A percentile compares a stretch with the other conserved stretches of the same genome.
phyloP scores from a whole-genome alignment of 2,888 invertebrate species.

The Dioctria linearis region DNA sequence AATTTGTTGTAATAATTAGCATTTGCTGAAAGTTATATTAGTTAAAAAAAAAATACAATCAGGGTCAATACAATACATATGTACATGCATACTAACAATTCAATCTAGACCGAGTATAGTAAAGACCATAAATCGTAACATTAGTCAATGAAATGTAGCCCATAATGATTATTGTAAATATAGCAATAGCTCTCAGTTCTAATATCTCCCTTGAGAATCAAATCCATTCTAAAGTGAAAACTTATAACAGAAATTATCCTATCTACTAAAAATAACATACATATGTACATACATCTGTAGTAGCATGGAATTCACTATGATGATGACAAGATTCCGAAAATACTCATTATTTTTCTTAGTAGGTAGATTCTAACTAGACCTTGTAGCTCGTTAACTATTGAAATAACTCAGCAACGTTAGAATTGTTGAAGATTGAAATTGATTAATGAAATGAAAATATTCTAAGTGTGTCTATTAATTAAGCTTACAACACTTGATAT shows the following conservation, averaged over 20 bases:
- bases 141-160: neutral
- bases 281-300: too few relatives aligned
- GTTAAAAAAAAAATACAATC: neutral
- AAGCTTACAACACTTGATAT: neutral
- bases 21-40: neutral
- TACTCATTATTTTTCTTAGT: too few relatives aligned
- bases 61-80: neutral
- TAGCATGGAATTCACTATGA: too few relatives aligned
- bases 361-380: too few relatives aligned
- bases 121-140: conserved; percentile 46
- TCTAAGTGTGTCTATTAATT: conserved; percentile 15
- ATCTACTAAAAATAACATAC: too few relatives aligned
- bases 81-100: conserved; percentile 4
- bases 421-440: too few relatives aligned
- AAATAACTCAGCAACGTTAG: too few relatives aligned
- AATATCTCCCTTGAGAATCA: conserved; percentile 34
- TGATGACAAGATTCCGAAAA: too few relatives aligned
- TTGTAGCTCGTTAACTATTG: too few relatives aligned
- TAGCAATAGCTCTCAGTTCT: too few relatives aligned
- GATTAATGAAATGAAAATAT: too few relatives aligned
- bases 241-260: neutral
- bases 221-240: conserved; percentile 12
- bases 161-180: too few relatives aligned
- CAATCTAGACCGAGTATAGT: conserved; percentile 4
- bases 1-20: neutral